phyloP scores from a whole-genome alignment of 1,140 invertebrate species.

The Lucilia cuprina region DNA sequence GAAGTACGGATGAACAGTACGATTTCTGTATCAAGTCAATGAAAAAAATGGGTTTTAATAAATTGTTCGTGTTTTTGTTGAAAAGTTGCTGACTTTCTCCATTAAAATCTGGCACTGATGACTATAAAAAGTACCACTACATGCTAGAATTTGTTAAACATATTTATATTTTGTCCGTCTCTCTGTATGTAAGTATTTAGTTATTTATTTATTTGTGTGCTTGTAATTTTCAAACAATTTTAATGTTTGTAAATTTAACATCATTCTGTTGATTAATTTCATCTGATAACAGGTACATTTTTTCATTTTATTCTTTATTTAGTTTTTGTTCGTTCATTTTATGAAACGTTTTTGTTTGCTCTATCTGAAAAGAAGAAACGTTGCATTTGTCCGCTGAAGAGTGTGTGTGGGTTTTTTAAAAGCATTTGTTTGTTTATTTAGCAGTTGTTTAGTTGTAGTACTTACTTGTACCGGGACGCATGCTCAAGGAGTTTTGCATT shows the following conservation, averaged over 20 bases:
- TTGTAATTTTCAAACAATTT: neutral
- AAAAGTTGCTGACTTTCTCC: no score
- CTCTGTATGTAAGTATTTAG: no score
- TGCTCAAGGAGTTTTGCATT: neutral
- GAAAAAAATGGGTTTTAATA: no score
- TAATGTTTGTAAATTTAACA: slow-evolving; percentile 1
- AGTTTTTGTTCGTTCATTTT: neutral
- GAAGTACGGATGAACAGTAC: no score
- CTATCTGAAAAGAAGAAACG: neutral
- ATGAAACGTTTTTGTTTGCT: neutral
- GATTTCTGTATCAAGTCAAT: no score
- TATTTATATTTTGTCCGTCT: no score
- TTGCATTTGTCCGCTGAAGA: neutral
- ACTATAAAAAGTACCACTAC: no score
- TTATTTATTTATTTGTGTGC: no score
- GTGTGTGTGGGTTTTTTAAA: slow-evolving; percentile 1
- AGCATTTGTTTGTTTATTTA: neutral
- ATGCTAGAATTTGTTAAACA: no score
- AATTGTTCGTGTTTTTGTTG: no score
- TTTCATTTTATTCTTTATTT: neutral
- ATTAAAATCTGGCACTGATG: no score
- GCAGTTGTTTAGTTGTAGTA: neutral
- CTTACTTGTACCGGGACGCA: neutral
- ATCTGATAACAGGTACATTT: slow-evolving; percentile 11
- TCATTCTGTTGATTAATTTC: slow-evolving; percentile 12